Evolutionary conservation across 1,140 invertebrate species (phyloP).

Genomic region (Sipha flava): DNA sequence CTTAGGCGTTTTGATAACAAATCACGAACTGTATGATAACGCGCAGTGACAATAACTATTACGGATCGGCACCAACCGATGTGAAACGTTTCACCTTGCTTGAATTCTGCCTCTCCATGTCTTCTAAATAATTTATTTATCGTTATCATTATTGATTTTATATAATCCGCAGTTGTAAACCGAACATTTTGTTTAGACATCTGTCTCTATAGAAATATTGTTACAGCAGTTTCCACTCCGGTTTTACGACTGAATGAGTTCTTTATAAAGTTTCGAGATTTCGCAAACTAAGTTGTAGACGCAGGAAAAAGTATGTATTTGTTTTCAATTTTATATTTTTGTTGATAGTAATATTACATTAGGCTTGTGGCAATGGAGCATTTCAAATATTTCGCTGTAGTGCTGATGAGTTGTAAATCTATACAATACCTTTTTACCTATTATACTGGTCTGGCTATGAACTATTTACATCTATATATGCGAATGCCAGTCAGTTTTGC

Average conservation of each 20-base stretch:
- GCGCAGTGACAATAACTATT: too few relatives aligned
- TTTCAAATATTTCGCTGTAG: neutral
- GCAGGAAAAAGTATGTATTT: neutral
- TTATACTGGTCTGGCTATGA: neutral
- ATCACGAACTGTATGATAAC: too few relatives aligned
- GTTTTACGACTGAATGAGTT: too few relatives aligned
- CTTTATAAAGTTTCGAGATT: neutral
- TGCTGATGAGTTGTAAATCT: neutral
- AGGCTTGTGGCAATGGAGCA: conserved; percentile 11
- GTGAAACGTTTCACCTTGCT: too few relatives aligned
- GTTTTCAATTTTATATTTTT: neutral
- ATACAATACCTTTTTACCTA: neutral
- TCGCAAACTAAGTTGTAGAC: neutral
- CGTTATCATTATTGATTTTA: neutral
- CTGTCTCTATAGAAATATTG: neutral
- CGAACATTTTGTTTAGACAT: neutral
- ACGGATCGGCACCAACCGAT: too few relatives aligned
- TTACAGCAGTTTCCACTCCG: too few relatives aligned
- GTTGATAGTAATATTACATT: neutral
- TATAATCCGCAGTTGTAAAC: neutral
- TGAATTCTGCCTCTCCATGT: too few relatives aligned
- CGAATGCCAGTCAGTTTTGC: neutral
- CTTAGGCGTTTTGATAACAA: too few relatives aligned
- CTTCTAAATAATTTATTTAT: neutral
- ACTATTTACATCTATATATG: neutral